These are phyloP conservation scores for Eclectus roratus DNA, from an alignment of 2,113 vertebrate genomes.

Conservation along the genomic window DNA sequence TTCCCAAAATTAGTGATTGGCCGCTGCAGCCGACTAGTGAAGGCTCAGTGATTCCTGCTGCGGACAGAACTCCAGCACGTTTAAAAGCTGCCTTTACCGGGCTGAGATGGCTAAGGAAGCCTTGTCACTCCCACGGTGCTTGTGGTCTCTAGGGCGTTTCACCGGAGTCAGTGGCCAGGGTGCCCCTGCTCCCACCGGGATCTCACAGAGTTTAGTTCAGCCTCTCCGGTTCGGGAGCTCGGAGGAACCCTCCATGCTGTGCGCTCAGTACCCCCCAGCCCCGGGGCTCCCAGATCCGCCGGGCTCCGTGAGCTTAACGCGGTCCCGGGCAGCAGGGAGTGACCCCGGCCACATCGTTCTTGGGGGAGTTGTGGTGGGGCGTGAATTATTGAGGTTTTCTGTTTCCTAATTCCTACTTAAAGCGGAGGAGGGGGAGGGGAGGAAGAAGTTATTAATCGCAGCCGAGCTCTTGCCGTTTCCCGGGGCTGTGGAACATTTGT, in stretches of 20 bases:
- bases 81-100: not conserved
- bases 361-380: not conserved
- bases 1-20: not conserved
- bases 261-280: not conserved
- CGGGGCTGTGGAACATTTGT: slow-evolving; percentile 14
- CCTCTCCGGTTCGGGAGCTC: not conserved
- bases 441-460: not conserved
- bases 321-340: not conserved
- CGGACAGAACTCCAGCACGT: not conserved
- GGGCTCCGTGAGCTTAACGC: not conserved
- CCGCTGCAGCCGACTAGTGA: not conserved
- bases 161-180: not conserved
- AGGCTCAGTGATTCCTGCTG: not conserved
- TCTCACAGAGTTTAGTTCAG: slow-evolving; percentile 21
- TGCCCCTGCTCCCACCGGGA: not conserved
- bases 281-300: not conserved
- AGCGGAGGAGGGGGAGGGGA: not conserved
- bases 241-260: not conserved
- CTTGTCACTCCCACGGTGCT: not conserved
- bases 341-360: not conserved
- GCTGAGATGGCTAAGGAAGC: not conserved
- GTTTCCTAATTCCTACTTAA: not conserved
- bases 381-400: not conserved
- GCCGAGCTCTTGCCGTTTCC: not conserved
- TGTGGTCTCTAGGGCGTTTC: not conserved